phyloP scores from a whole-genome alignment of 1,140 invertebrate species.

The Drosophila nasuta region DNA sequence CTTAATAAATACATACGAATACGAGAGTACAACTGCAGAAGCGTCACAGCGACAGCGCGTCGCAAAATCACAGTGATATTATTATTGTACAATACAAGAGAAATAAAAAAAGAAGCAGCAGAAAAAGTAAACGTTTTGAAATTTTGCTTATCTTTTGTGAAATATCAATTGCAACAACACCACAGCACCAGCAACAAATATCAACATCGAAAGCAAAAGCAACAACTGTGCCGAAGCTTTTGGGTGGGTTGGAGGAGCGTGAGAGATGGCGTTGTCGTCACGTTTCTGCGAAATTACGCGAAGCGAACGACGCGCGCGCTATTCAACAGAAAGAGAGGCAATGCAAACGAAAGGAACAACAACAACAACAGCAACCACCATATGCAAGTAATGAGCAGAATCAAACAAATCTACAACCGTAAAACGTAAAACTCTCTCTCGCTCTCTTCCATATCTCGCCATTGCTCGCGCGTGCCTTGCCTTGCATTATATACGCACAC shows the following conservation, averaged over 20 bases:
- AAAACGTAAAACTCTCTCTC: constrained; percentile 20
- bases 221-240: constrained; percentile 31
- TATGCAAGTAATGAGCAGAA: constrained; percentile 55
- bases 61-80: constrained; percentile 65
- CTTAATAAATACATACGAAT: constrained; percentile 38
- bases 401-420: constrained; percentile 41
- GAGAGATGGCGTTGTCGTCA: constrained; percentile 59
- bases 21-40: not conserved
- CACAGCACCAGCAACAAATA: constrained; percentile 25
- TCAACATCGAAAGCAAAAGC: not conserved
- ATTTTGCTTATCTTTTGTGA: constrained; percentile 77
- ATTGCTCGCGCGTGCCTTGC: constrained; percentile 64
- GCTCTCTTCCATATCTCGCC: constrained; percentile 29
- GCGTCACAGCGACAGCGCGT: constrained; percentile 27
- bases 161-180: constrained; percentile 73
- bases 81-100: constrained; percentile 56
- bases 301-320: constrained; percentile 63
- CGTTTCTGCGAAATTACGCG: constrained; percentile 80
- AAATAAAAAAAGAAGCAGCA: constrained; percentile 27
- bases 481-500: not conserved
- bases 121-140: constrained; percentile 75
- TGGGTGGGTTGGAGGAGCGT: constrained; percentile 20
- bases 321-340: constrained; percentile 12
- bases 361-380: constrained; percentile 17
- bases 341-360: constrained; percentile 38